A percentile compares a stretch with the other conserved stretches of the same genome.
Conservation (phyloP, 2,113 vertebrate species). For the Perca flavescens region DNA sequence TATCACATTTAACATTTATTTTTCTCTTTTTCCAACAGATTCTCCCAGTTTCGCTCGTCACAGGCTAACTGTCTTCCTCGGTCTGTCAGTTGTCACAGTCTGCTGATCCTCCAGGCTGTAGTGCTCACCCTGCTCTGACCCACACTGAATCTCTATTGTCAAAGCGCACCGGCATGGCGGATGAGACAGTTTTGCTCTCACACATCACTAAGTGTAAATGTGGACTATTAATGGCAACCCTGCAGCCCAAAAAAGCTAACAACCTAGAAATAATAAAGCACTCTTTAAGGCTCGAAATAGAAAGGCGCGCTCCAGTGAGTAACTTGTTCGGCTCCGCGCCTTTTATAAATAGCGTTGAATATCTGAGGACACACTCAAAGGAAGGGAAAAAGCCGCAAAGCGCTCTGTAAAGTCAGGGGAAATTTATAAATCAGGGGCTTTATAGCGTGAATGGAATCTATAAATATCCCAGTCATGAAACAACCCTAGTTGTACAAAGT, state of each 20-base stretch:
- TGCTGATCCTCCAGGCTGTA: constrained; percentile 17
- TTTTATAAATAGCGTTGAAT: constrained; percentile 78
- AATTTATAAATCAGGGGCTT: constrained; percentile 71
- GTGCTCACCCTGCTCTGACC: constrained; percentile 6
- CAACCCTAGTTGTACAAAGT: constrained; percentile 40
- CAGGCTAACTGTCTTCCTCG: background rate
- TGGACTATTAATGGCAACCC: constrained; percentile 75
- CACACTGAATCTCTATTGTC: constrained; percentile 31
- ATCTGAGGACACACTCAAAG: constrained; percentile 67
- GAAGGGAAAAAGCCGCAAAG: constrained; percentile 32
- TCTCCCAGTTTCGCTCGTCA: constrained; percentile 1
- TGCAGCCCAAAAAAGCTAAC: constrained; percentile 67
- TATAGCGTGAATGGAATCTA: constrained; percentile 70
- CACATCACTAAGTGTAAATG: constrained; percentile 52
- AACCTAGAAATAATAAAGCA: constrained; percentile 77
- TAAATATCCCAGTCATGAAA: constrained; percentile 67
- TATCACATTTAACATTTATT: background rate
- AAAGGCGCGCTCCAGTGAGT: constrained; percentile 64
- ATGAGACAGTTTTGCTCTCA: constrained; percentile 61
- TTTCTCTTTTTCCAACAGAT: background rate
- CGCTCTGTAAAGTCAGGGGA: constrained; percentile 48
- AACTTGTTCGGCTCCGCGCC: constrained; percentile 55
- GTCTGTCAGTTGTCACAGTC: constrained; percentile 5
- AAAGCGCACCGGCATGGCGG: constrained; percentile 17
- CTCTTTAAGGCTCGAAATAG: constrained; percentile 79